phyloP scores from a whole-genome alignment of 2,888 invertebrate genomes.

The Strigamia maritima region DNA sequence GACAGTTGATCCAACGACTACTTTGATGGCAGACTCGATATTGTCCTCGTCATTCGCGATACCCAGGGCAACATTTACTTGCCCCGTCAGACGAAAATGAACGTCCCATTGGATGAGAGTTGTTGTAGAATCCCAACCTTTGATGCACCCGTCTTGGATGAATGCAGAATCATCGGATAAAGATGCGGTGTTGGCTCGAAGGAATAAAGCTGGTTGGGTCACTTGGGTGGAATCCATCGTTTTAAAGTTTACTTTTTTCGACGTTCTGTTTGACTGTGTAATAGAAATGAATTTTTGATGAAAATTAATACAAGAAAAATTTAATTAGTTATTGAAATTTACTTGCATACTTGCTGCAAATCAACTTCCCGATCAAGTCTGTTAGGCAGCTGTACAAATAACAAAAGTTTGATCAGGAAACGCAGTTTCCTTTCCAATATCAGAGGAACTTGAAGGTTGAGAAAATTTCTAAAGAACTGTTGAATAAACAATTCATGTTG shows the following conservation, averaged over 20 bases:
- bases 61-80: neutral
- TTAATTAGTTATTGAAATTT: neutral
- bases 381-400: neutral
- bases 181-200: neutral
- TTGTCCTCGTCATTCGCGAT: neutral
- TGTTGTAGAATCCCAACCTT: neutral
- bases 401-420: neutral
- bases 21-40: neutral
- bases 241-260: neutral
- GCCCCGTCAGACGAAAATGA: neutral
- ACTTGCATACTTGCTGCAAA: neutral
- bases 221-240: neutral
- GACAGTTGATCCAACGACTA: neutral
- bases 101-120: neutral
- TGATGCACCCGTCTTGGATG: neutral
- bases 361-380: neutral
- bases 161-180: neutral
- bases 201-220: neutral
- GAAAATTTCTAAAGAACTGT: neutral
- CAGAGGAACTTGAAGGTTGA: slow-evolving; percentile 4
- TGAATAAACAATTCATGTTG: neutral
- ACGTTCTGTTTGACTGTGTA: too few relatives aligned
- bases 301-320: neutral
- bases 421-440: neutral
- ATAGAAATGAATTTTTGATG: neutral